These are phyloP conservation scores for Lymantria monacha DNA, from an alignment of 2,888 invertebrate species.

Conservation along the genomic window DNA sequence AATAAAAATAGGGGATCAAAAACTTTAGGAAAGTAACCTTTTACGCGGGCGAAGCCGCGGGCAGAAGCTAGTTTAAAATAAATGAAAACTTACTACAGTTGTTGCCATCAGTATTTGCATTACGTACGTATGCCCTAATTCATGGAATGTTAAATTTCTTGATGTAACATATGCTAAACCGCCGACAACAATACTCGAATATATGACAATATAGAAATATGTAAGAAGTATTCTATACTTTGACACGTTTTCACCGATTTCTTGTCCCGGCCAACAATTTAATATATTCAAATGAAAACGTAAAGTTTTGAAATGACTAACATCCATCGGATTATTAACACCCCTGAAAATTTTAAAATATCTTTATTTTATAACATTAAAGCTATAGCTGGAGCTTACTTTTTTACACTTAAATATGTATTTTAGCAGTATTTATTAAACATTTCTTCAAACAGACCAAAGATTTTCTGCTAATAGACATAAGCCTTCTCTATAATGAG, in stretches of 20 bases:
- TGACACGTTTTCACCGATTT: constrained; percentile 2
- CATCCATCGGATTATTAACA: not conserved
- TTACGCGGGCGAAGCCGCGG: no score
- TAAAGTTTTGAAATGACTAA: not conserved
- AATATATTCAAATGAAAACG: not conserved
- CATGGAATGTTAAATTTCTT: constrained; percentile 2
- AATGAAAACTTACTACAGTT: constrained; percentile 3
- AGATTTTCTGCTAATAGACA: no score
- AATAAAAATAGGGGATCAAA: no score
- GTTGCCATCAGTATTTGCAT: not conserved
- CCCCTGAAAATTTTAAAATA: not conserved
- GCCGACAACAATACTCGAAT: not conserved
- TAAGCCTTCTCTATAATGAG: no score
- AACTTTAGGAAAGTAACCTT: no score
- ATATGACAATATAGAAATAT: not conserved
- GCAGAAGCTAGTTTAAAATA: no score
- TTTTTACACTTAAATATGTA: no score
- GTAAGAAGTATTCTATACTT: not conserved
- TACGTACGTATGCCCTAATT: constrained; percentile 9
- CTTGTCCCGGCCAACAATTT: constrained; percentile 12
- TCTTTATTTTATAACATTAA: not conserved
- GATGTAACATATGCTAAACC: not conserved
- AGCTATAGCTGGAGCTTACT: no score
- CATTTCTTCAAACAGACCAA: no score
- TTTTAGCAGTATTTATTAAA: no score